Conservation (phyloP, 2,113 vertebrate species). For the Chionomys nivalis region DNA sequence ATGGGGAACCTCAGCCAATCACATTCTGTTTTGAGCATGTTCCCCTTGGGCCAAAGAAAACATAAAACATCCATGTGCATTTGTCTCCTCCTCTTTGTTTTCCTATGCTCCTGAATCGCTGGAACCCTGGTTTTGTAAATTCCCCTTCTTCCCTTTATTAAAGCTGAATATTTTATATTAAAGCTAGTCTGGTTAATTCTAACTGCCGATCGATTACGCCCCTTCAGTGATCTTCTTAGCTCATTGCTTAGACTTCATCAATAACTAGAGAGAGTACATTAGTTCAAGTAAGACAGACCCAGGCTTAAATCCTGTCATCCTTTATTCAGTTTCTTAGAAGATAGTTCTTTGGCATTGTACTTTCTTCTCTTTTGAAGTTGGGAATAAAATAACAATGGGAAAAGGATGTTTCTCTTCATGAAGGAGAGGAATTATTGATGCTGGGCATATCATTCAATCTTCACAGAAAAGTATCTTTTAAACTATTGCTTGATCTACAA, state of each 20-base stretch:
- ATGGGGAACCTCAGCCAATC: too few species aligned
- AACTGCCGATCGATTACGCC: too few species aligned
- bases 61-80: too few species aligned
- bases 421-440: neutral
- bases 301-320: neutral
- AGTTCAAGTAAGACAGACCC: neutral
- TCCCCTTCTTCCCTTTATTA: too few species aligned
- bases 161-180: too few species aligned
- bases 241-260: neutral
- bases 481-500: neutral
- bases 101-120: too few species aligned
- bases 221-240: neutral
- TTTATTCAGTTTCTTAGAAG: neutral
- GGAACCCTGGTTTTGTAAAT: too few species aligned
- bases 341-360: neutral
- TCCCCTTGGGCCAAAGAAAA: too few species aligned
- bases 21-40: too few species aligned
- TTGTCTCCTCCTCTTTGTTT: too few species aligned
- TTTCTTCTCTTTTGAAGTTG: neutral
- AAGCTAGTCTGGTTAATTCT: too few species aligned
- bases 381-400: neutral
- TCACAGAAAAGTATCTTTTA: neutral
- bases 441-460: neutral
- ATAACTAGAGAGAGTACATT: neutral
- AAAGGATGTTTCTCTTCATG: neutral